These are phyloP conservation scores for Sphecodes monilicornis DNA, from an alignment of 2,888 invertebrate genomes.

Conservation along the genomic window DNA sequence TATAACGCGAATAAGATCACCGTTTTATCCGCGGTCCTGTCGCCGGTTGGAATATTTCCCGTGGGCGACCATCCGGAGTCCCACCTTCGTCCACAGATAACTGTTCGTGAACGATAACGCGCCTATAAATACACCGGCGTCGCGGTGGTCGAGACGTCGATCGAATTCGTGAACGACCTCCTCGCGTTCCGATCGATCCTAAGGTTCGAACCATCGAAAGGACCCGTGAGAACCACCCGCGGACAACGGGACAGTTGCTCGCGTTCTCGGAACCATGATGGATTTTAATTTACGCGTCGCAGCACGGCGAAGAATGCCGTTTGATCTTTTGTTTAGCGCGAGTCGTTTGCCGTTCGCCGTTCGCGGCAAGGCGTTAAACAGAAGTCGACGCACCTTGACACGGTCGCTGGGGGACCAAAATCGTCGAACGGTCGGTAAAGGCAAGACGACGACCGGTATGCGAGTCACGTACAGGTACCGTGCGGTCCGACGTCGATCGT, in stretches of 20 bases:
- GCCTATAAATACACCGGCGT: slow-evolving; percentile 53
- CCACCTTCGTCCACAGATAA: slow-evolving; percentile 47
- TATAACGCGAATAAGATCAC: slow-evolving; percentile 46
- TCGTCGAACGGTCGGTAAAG: neutral
- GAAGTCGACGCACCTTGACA: slow-evolving; percentile 37
- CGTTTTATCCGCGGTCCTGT: slow-evolving; percentile 46
- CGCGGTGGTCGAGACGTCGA: neutral
- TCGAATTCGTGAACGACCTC: slow-evolving; percentile 9
- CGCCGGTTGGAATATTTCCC: slow-evolving; percentile 40
- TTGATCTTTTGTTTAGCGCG: slow-evolving; percentile 41
- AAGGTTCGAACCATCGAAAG: neutral
- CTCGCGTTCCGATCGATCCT: neutral
- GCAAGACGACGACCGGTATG: slow-evolving; percentile 22
- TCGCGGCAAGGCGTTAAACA: slow-evolving; percentile 30
- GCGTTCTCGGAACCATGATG: slow-evolving; percentile 40
- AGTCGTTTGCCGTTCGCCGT: neutral
- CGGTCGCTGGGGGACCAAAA: slow-evolving; percentile 16
- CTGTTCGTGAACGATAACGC: slow-evolving; percentile 40
- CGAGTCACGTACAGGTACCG: slow-evolving; percentile 26
- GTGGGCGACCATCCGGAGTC: slow-evolving; percentile 46
- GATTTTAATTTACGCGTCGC: slow-evolving; percentile 29
- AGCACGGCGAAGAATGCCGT: neutral
- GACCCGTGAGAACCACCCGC: slow-evolving; percentile 30
- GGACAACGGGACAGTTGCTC: neutral
- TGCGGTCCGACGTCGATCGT: slow-evolving; percentile 16